Base-by-base conservation (phyloP, 1,140 invertebrate genomes). In the Dolichoris vasculosae region DNA sequence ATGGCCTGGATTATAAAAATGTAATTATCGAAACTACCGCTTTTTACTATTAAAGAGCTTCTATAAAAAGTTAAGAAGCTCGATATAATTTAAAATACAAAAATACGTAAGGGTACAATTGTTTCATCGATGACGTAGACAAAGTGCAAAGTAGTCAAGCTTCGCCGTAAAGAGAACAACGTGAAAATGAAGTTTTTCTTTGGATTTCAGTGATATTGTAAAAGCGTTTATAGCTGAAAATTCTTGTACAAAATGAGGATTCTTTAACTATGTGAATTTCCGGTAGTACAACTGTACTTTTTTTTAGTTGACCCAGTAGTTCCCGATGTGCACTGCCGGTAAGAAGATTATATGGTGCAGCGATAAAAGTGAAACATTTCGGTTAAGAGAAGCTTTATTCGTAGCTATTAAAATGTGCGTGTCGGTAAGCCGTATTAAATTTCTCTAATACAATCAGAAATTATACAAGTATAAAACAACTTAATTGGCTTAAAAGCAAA, bases 351-450 rank as follows among this genome's bases (percentile, higher is more conserved):
- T 71, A 32, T 32, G n/a, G 23, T 6, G 13, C 59, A 7, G 43
- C 26, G 83, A 79, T 84, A 55, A 84, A 84, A 67, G 75, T 78
- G 43, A 77, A 84, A 64, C 40, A 78, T 77, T 77, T 64, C 38
- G 20, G 51, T 59, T 67, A 59, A 48, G 30, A 75, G 64, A 75
- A 83, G 71, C 71, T 59, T 59, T 75, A 75, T 83, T 83, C n/a
- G 71, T 43, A 30, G 46, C 67, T 82, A 73, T 82, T 82, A 82
- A 82, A 82, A 82, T 43, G 26, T 40, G 11, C 71, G 32, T 13
- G 46, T 51, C 17, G 35, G 48, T 67, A 43, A 76, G 73, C 73
- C 26, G 59, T 43, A 67, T 67, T 67, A 67, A 6, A 2, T 6
- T 67, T 9, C 13, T 67, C 1, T 35, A 11, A 82, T 40, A 30